Evolutionary conservation across 2,113 vertebrate genomes (phyloP), one percentile per base, ranked within the genome.

Genomic region (Marmota flaviventris): DNA sequence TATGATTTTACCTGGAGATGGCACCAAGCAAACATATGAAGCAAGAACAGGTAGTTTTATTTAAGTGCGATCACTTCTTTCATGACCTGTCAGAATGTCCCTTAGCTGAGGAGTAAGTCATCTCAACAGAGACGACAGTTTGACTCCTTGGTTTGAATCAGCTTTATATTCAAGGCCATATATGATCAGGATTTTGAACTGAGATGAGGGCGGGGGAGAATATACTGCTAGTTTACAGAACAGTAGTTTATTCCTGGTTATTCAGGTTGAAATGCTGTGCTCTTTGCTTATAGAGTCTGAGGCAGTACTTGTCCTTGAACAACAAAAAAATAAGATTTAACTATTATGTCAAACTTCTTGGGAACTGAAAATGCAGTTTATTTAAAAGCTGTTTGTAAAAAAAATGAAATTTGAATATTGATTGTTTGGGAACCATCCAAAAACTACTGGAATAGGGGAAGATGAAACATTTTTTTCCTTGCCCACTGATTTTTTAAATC

Each of bases 41-140:
- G 88, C n/a, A 88, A 18, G 69, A 91, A 79, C 81, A 16, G 76
- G 79, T 84, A 82, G 5, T 86, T 92, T 56, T 93, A 27, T 93
- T 18, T 8, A 48, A 73, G 5, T 69, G 85, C 92, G 58, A 16
- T 93, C 79, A 79, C 85, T 89, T 90, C 87, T 89, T 84, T n/a
- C 1, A 24, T 29, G 63, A 84, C 34, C 51, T 86, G 3, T 94
- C 95, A 37, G 10, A 92, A 79, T 82, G 72, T 85, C 92, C 87
- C 79, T 95, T 94, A 78, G 78, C 93, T 98, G 93, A 95, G 91
- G 78, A 97, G 92, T 89, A 51, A 97, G n/a, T 61, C 17, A 32
- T 93, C 85, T 87, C 92, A 91, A 92, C 45, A 32, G 93, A 95
- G 89, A 91, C 85, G 85, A 86, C 69, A 96, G 56, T 86, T 6